Conservation (phyloP, 2,113 vertebrate genomes). For the Mandrillus leucophaeus region DNA sequence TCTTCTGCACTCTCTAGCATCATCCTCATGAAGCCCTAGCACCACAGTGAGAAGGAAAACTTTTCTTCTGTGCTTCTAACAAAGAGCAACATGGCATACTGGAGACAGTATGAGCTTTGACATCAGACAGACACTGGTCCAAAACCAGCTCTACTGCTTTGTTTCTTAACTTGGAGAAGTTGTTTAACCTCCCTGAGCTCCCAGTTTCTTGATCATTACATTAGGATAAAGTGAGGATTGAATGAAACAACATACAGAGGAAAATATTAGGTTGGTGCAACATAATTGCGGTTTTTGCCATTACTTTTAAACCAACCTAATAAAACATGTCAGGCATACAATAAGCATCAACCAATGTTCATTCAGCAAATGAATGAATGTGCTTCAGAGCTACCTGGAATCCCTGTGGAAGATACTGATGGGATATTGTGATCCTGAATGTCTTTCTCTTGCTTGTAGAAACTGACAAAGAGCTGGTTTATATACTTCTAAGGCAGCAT, state of each 20-base stretch:
- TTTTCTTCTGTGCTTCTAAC: not conserved
- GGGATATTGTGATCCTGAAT: not conserved
- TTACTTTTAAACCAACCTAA: no score
- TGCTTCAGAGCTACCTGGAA: not conserved
- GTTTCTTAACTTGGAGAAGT: not conserved
- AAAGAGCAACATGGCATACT: accelerated
- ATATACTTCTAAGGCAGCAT: not conserved
- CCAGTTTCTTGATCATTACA: not conserved
- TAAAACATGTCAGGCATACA: not conserved
- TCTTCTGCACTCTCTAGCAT: not conserved
- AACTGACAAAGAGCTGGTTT: not conserved
- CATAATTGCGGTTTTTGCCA: no score
- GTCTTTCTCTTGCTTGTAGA: not conserved
- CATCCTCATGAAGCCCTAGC: no score
- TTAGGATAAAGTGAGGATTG: not conserved
- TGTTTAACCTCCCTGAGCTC: not conserved
- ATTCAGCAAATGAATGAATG: not conserved
- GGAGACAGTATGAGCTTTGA: not conserved
- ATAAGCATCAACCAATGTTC: not conserved
- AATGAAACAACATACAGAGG: not conserved
- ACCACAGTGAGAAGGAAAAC: not conserved
- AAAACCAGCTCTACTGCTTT: not conserved
- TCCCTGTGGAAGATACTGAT: accelerated
- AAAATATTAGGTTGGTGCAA: no score
- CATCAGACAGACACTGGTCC: not conserved